Evolutionary conservation across 1,140 invertebrate species (phyloP).

Genomic region (Theocolax elegans): DNA sequence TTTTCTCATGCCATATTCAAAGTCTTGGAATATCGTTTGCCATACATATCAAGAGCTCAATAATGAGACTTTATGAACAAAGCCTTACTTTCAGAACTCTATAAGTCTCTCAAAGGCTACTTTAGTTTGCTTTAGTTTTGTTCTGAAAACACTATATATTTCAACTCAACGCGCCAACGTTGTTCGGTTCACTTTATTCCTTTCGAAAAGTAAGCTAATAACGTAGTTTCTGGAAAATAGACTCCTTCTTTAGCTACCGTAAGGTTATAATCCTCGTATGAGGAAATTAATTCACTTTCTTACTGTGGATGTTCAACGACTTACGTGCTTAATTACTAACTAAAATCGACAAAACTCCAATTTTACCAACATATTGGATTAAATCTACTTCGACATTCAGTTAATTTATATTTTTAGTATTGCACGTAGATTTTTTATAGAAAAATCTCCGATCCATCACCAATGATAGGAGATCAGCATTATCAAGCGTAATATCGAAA

Average conservation of each 20-base stretch:
- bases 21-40: conserved; percentile 35
- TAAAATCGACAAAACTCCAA: too few relatives aligned
- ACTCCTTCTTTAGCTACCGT: neutral
- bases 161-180: neutral
- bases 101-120: conserved; percentile 39
- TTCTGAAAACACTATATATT: conserved; percentile 21
- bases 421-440: too few relatives aligned
- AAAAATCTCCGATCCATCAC: too few relatives aligned
- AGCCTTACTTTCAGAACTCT: conserved; percentile 39
- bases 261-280: neutral
- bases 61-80: conserved; percentile 43
- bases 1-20: conserved; percentile 10
- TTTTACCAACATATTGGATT: too few relatives aligned
- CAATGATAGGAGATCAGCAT: too few relatives aligned
- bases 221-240: conserved; percentile 17
- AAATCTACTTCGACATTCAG: too few relatives aligned
- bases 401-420: too few relatives aligned
- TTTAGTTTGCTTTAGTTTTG: conserved; percentile 35
- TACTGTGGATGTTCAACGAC: neutral
- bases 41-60: conserved; percentile 35
- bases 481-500: too few relatives aligned
- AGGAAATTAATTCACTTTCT: neutral
- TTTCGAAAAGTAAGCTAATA: conserved; percentile 27
- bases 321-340: neutral
- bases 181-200: conserved; percentile 15